Evolutionary conservation across 1,140 invertebrate genomes (phyloP).

Genomic region (Drosophila ambigua): DNA sequence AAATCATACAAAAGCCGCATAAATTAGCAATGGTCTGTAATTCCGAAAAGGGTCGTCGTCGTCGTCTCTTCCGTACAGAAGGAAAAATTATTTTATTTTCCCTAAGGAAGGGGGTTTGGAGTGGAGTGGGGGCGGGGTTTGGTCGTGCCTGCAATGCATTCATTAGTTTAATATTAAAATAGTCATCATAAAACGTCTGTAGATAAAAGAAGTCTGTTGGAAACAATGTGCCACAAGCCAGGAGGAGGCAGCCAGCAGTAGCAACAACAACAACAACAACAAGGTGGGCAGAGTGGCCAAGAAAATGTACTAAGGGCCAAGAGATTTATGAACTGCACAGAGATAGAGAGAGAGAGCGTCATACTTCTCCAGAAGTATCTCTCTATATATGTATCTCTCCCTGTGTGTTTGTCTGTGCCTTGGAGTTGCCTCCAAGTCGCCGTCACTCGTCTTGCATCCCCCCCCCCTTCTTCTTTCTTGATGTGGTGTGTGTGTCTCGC

Average conservation of each 20-base stretch:
- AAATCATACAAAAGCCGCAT: conserved; percentile 81
- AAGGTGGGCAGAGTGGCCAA: conserved; percentile 29
- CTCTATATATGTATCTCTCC: no score
- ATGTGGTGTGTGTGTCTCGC: conserved; percentile 12
- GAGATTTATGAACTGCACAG: conserved; percentile 77
- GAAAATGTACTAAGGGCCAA: conserved; percentile 57
- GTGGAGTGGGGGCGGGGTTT: neutral
- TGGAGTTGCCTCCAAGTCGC: conserved; percentile 48
- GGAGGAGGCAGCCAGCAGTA: neutral
- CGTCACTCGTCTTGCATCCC: conserved; percentile 32
- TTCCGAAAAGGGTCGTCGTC: conserved; percentile 70
- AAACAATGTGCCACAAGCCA: conserved; percentile 62
- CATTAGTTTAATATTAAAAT: conserved; percentile 82
- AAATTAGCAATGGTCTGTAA: conserved; percentile 82
- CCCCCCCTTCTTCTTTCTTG: conserved; percentile 4
- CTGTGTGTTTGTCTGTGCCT: conserved; percentile 36
- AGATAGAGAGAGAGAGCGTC: conserved; percentile 34
- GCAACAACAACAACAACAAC: conserved; percentile 35
- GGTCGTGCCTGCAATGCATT: conserved; percentile 74
- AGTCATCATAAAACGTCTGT: conserved; percentile 75
- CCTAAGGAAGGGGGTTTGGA: neutral
- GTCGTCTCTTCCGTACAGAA: conserved; percentile 37
- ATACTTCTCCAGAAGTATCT: conserved; percentile 19
- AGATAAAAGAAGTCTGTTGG: conserved; percentile 54
- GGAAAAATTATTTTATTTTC: conserved; percentile 28